Conservation (phyloP, 2,888 invertebrate genomes). For the Amblyjoppa fuscipennis region DNA sequence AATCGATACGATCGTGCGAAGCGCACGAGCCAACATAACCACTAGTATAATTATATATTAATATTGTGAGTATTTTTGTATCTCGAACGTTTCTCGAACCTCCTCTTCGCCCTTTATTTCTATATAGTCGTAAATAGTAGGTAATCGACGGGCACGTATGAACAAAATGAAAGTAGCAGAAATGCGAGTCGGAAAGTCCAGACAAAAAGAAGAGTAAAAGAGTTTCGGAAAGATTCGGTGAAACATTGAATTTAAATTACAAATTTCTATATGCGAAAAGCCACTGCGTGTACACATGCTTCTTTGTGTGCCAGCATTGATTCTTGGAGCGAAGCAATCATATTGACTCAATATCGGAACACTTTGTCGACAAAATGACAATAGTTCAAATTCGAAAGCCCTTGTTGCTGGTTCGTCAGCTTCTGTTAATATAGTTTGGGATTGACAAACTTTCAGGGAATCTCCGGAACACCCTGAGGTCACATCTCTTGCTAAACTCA, state of each 20-base stretch:
- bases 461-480: background rate
- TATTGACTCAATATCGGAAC: background rate
- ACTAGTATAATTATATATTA: background rate
- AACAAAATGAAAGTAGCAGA: background rate
- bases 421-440: background rate
- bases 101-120: background rate
- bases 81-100: background rate
- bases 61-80: background rate
- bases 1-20: too few species aligned
- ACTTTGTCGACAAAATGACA: background rate
- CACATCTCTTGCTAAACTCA: slow-evolving; percentile 3
- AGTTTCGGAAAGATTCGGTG: background rate
- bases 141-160: background rate
- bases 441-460: slow-evolving; percentile 1
- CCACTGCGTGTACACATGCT: background rate
- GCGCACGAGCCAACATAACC: too few species aligned
- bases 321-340: background rate
- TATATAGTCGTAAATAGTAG: background rate
- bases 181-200: background rate
- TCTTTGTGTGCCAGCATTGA: background rate
- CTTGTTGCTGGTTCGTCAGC: background rate
- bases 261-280: background rate
- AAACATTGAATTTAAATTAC: background rate
- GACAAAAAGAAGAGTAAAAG: background rate
- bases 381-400: background rate